Evolutionary conservation across 2,113 vertebrate species (phyloP).

Genomic region (Brevimyrus niger): DNA sequence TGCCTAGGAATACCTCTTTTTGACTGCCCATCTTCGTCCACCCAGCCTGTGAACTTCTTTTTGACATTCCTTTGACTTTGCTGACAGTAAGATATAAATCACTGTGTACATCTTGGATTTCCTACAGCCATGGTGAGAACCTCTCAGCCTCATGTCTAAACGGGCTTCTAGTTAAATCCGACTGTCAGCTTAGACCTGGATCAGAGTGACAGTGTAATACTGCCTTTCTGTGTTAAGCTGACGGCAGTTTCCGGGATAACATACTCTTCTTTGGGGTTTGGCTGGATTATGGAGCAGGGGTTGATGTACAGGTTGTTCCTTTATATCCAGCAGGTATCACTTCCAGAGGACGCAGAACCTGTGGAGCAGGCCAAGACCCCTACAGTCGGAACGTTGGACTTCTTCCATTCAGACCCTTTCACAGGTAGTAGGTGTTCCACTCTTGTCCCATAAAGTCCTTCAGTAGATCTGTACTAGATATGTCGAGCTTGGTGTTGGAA

Average conservation of each 20-base stretch:
- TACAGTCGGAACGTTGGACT: slow-evolving; percentile 67
- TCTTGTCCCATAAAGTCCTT: not conserved
- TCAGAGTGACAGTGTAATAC: not conserved
- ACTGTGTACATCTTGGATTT: not conserved
- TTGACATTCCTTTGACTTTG: not conserved
- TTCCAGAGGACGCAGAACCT: slow-evolving; percentile 64
- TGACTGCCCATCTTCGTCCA: not conserved
- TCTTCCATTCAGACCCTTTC: slow-evolving; percentile 92
- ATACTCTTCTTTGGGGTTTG: not conserved
- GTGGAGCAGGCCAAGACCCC: slow-evolving; percentile 47
- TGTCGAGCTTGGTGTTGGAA: not conserved
- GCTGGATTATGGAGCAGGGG: not conserved
- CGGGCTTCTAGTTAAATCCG: not conserved
- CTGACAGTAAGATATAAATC: not conserved
- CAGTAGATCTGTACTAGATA: not conserved
- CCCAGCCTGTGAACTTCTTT: not conserved
- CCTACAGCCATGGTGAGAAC: not conserved
- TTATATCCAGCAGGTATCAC: slow-evolving; percentile 57
- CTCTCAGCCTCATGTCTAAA: not conserved
- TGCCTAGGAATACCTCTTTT: not conserved
- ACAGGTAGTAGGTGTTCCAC: slow-evolving; percentile 74
- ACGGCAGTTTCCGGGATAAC: not conserved
- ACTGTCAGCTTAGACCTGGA: not conserved
- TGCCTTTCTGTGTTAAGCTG: not conserved
- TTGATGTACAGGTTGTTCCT: not conserved